A percentile compares a stretch with the other conserved stretches of the same genome.
Conservation (phyloP, 2,797 vertebrate genomes). For the Lutjanus argentimaculatus region DNA sequence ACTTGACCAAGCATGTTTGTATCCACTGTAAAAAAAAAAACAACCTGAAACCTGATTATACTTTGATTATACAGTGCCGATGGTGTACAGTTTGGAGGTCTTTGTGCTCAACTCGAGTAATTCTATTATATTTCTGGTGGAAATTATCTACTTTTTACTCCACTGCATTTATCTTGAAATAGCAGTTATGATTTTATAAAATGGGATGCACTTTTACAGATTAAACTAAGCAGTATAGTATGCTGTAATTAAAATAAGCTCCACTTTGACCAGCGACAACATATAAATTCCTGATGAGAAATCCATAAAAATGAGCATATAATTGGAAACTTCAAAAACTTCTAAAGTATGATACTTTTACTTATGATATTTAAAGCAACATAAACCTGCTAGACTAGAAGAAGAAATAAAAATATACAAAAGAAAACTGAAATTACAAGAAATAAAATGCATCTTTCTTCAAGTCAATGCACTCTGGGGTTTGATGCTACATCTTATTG, state of each 20-base stretch:
- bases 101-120: background rate
- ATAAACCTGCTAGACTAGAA: background rate
- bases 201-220: background rate
- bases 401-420: no score
- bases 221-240: background rate
- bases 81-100: background rate
- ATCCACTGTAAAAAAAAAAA: background rate
- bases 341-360: background rate
- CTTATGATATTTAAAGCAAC: background rate
- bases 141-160: background rate
- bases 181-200: background rate
- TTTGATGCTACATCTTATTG: no score
- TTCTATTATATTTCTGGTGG: background rate
- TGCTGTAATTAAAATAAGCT: background rate
- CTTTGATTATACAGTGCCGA: background rate
- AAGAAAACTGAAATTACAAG: background rate
- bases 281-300: background rate
- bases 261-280: background rate
- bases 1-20: slow-evolving; percentile 13
- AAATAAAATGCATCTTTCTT: no score
- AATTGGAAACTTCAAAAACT: background rate
- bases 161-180: background rate
- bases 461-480: no score
- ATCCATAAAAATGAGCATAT: background rate
- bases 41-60: slow-evolving; percentile 3